Percentiles rank a stretch among this genome's conserved stretches.
These are phyloP conservation scores for Tinea semifulvella DNA, from an alignment of 2,888 invertebrate species.

Conservation along the genomic window DNA sequence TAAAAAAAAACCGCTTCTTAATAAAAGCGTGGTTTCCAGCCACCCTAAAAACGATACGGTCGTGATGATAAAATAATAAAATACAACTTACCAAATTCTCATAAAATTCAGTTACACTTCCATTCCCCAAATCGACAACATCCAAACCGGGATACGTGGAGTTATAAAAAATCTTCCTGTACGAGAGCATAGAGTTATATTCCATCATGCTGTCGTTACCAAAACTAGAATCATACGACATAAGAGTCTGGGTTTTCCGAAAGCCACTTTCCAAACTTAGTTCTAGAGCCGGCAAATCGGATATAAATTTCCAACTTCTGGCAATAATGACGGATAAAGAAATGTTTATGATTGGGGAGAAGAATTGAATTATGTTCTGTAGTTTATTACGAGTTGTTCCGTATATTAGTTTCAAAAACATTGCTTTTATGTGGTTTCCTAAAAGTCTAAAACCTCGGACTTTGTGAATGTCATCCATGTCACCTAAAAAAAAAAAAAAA, in stretches of 20 bases:
- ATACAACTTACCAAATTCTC: constrained; percentile 45
- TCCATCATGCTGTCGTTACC: constrained; percentile 35
- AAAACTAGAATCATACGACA: constrained; percentile 28
- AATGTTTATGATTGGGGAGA: constrained; percentile 54
- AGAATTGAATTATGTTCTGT: constrained; percentile 46
- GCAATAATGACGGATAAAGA: constrained; percentile 48
- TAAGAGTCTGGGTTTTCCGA: constrained; percentile 37
- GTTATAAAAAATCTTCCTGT: constrained; percentile 43
- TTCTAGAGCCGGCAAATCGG: constrained; percentile 67
- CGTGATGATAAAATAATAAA: background rate
- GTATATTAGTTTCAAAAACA: constrained; percentile 51
- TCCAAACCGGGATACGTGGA: constrained; percentile 33
- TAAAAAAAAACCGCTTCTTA: background rate
- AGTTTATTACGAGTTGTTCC: constrained; percentile 49
- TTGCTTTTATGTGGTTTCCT: constrained; percentile 52
- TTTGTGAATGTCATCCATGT: constrained; percentile 42
- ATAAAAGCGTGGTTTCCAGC: background rate
- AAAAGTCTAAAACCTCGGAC: constrained; percentile 45
- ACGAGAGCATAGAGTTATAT: constrained; percentile 34
- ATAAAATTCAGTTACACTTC: constrained; percentile 46
- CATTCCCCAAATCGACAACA: constrained; percentile 39
- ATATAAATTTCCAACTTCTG: constrained; percentile 53
- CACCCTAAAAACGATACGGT: background rate
- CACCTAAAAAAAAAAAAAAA: constrained; percentile 29
- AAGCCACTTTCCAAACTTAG: constrained; percentile 60